A percentile compares a stretch with the other conserved stretches of the same genome.
These are phyloP conservation scores for Ophioninae sp. DNA, from an alignment of 2,888 invertebrate species.

Conservation along the genomic window DNA sequence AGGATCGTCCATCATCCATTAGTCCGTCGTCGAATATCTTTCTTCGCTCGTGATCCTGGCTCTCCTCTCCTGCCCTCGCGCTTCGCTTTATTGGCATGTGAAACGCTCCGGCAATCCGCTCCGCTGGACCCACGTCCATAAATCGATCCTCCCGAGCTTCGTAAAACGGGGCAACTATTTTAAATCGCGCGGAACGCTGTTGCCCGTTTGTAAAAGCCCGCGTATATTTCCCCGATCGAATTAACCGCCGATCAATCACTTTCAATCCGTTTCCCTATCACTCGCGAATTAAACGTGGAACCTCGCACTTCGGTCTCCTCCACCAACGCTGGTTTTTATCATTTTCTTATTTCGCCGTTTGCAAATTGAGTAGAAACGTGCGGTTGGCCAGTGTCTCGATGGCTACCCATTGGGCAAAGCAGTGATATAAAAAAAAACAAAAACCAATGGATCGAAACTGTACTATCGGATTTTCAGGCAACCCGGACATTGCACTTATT, in stretches of 20 bases:
- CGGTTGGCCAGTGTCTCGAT: too few species aligned
- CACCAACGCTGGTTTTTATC: too few species aligned
- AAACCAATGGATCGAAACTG: too few species aligned
- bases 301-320: too few species aligned
- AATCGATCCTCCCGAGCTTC: constrained; percentile 27
- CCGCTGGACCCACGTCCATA: constrained; percentile 23
- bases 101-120: constrained; percentile 19
- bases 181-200: constrained; percentile 14
- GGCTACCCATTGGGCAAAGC: too few species aligned
- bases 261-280: background rate
- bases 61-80: constrained; percentile 1
- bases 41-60: constrained; percentile 46
- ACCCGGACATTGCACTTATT: too few species aligned
- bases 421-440: too few species aligned
- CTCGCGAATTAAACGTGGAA: background rate
- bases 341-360: too few species aligned
- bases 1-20: constrained; percentile 63
- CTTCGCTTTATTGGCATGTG: constrained; percentile 24
- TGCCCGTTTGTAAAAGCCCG: constrained; percentile 4
- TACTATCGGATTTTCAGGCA: too few species aligned
- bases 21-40: constrained; percentile 62
- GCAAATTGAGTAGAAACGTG: too few species aligned
- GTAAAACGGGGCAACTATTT: constrained; percentile 18
- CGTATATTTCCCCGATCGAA: background rate
- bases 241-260: constrained; percentile 11